Conservation (phyloP, 2,797 vertebrate species). For the Hippoglossus hippoglossus region DNA sequence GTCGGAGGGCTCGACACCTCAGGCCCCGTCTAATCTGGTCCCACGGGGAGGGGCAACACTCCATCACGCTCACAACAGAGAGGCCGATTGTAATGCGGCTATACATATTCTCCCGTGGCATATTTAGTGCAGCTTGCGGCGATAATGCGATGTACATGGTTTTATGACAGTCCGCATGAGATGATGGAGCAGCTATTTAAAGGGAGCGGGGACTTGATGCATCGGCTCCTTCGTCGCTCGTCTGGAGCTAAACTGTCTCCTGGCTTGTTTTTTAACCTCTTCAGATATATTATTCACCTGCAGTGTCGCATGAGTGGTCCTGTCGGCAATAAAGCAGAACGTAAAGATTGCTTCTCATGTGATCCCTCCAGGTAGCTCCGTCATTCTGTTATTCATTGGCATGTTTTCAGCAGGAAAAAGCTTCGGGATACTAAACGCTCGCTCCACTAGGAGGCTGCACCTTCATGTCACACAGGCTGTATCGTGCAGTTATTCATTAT, state of each 20-base stretch:
- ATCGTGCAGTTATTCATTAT: constrained; percentile 1
- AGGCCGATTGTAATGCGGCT: constrained; percentile 43
- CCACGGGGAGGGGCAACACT: constrained; percentile 35
- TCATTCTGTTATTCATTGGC: constrained; percentile 1
- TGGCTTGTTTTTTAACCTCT: constrained; percentile 30
- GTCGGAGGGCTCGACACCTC: constrained; percentile 64
- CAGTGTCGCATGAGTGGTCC: not conserved
- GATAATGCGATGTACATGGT: constrained; percentile 47
- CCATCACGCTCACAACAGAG: constrained; percentile 52
- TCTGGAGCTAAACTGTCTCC: constrained; percentile 22
- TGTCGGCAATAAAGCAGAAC: constrained; percentile 15
- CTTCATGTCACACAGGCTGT: too few relatives aligned
- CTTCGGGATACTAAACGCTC: too few relatives aligned
- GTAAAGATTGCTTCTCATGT: constrained; percentile 8
- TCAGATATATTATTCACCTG: constrained; percentile 55
- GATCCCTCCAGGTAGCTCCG: constrained; percentile 2
- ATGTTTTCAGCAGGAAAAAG: not conserved
- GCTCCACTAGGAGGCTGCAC: too few relatives aligned
- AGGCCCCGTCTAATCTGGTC: constrained; percentile 55
- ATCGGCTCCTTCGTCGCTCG: constrained; percentile 1
- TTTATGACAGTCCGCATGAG: constrained; percentile 38
- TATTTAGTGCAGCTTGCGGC: constrained; percentile 41
- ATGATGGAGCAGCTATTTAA: constrained; percentile 50
- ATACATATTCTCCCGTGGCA: constrained; percentile 52
- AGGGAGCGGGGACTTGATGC: constrained; percentile 32